phyloP scores from a whole-genome alignment of 2,113 vertebrate genomes.

The Pao palembangensis region DNA sequence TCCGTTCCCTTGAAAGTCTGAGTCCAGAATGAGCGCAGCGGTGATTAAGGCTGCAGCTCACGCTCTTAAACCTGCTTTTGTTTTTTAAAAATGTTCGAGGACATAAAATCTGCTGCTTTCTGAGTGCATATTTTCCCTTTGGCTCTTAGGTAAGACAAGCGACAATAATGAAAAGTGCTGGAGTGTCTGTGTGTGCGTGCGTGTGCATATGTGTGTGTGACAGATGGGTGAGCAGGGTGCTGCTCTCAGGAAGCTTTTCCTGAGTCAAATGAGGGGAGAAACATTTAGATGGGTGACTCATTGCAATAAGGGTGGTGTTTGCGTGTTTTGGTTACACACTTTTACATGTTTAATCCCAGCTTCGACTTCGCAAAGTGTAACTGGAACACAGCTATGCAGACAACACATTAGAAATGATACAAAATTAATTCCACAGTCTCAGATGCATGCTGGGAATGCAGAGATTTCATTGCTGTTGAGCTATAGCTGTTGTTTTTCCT shows the following conservation, averaged over 20 bases:
- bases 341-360: slow-evolving; percentile 24
- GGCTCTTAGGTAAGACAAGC: slow-evolving; percentile 39
- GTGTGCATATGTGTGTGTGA: slow-evolving; percentile 3
- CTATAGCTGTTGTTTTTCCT: no score
- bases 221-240: slow-evolving; percentile 27
- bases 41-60: slow-evolving; percentile 38
- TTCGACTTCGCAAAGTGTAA: slow-evolving; percentile 9
- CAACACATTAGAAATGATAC: slow-evolving; percentile 4
- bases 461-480: no score
- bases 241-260: slow-evolving; percentile 45
- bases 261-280: slow-evolving; percentile 51
- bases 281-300: slow-evolving; percentile 51
- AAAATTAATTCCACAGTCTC: background rate
- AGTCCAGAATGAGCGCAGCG: slow-evolving; percentile 27
- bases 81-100: slow-evolving; percentile 16
- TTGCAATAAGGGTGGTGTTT: slow-evolving; percentile 36
- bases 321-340: slow-evolving; percentile 38
- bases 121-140: slow-evolving; percentile 7
- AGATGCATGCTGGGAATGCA: no score
- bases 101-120: slow-evolving; percentile 9
- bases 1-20: slow-evolving; percentile 10
- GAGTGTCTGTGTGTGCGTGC: slow-evolving; percentile 3
- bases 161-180: slow-evolving; percentile 48
- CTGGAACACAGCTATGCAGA: background rate
- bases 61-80: slow-evolving; percentile 23